Evolutionary conservation across 2,113 vertebrate species (phyloP), one percentile per base, ranked within the genome.

Genomic region (Andinoacara biseriatus): DNA sequence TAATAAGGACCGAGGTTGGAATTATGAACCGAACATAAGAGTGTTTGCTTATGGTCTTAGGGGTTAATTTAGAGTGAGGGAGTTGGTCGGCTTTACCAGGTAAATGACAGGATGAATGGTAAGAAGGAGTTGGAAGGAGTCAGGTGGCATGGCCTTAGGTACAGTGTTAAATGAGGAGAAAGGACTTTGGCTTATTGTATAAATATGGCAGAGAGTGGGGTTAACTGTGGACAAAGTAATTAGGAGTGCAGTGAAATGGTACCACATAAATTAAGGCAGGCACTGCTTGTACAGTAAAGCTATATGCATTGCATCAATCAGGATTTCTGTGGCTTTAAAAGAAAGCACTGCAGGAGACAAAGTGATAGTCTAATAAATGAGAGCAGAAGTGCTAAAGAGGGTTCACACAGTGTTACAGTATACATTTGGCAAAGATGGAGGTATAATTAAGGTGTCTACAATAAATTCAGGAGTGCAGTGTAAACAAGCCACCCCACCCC

Each of bases 361-460:
- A 24, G 17, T 9, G 10, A 63, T 49, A 20, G 20, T 43, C 26
- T 76, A 58, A 52, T 58, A 24, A 75, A 62, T 13, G n/a, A 52
- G 22, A 58, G 52, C 74, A 31, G 61, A 80, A 58, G 56, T 31
- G 74, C n/a, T 58, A 58, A 80, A 62, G 84, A 78, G 22, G n/a
- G 18, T 26, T 67, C 22, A 58, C 38, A 67, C 61, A 61, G 10
- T 59, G 17, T 11, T 38, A 20, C 11, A 6, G 18, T 80, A 58
- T 82, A 60, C 35, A 78, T 87, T 46, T 85, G 82, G 60, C 76
- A 76, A 33, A 87, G 67, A 78, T 26, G 7, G 40, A 49, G 58
- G 54, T 74, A 35, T 46, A 54, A 58, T 65, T 76, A 78, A 29
- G 38, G 59, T 15, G 31, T 62, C 62, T 77, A 58, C 11, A 78